These are phyloP conservation scores for Pipistrellus nathusii DNA, from an alignment of 2,797 vertebrate species.

Conservation along the genomic window DNA sequence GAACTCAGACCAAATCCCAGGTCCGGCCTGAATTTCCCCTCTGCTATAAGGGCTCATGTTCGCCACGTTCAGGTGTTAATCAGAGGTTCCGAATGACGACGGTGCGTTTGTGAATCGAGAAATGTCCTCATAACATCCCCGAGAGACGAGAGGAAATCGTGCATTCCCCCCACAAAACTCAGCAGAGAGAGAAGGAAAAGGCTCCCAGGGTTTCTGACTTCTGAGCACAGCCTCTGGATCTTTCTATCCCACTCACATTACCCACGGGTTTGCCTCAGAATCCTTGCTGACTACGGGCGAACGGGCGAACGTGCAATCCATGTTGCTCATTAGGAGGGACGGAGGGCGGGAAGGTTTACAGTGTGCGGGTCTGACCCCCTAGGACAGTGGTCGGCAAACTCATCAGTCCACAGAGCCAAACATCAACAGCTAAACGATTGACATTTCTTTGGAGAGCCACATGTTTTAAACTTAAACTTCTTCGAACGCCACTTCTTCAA, in stretches of 20 bases:
- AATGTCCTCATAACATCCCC: not conserved
- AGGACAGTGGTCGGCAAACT: too few relatives aligned
- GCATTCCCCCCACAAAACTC: not conserved
- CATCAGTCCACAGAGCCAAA: too few relatives aligned
- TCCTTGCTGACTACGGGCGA: not conserved
- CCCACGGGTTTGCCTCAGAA: not conserved
- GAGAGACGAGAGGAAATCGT: not conserved
- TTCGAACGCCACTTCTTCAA: too few relatives aligned
- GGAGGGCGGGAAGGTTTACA: not conserved
- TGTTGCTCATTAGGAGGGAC: not conserved
- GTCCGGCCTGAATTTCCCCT: not conserved
- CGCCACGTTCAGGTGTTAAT: not conserved
- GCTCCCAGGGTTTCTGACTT: not conserved
- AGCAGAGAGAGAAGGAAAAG: not conserved
- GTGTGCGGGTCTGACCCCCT: not conserved
- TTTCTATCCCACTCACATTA: fast-evolving
- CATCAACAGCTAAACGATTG: too few relatives aligned
- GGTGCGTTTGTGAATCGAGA: not conserved
- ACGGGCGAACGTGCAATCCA: not conserved
- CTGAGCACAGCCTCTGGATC: not conserved
- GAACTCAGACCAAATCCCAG: not conserved
- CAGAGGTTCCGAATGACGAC: not conserved
- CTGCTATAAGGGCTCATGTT: too few relatives aligned
- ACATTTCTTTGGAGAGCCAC: too few relatives aligned
- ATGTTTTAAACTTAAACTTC: too few relatives aligned